These are phyloP conservation scores for Nymphalis c-album DNA, from an alignment of 2,888 invertebrate genomes.

Conservation along the genomic window DNA sequence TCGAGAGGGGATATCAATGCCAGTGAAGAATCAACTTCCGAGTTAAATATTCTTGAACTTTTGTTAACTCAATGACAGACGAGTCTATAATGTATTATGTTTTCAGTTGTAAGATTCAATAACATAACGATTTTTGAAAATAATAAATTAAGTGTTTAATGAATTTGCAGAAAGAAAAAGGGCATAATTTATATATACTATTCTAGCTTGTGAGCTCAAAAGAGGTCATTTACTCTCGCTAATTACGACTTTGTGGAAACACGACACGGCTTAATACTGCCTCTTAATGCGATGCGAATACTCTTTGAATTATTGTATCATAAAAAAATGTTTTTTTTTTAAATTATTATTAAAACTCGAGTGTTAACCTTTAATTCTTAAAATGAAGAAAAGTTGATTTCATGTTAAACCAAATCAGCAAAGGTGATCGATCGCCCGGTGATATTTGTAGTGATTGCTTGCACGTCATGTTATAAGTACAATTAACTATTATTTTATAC, in stretches of 20 bases:
- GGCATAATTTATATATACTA: too few species aligned
- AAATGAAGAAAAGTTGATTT: constrained; percentile 8
- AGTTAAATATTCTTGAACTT: constrained; percentile 8
- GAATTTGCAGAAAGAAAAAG: too few species aligned
- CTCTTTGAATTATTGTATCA: too few species aligned
- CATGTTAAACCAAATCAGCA: constrained; percentile 10
- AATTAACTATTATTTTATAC: too few species aligned
- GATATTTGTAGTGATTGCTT: neutral
- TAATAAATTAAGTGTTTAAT: too few species aligned
- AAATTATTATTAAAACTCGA: too few species aligned
- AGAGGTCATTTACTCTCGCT: too few species aligned
- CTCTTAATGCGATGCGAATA: neutral
- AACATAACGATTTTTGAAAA: neutral
- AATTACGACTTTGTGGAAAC: too few species aligned
- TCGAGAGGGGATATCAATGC: neutral
- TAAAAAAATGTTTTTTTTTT: too few species aligned
- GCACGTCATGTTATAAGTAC: constrained; percentile 4
- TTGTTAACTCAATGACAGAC: constrained; percentile 1
- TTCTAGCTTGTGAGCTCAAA: too few species aligned
- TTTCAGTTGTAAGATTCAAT: neutral
- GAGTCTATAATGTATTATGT: neutral
- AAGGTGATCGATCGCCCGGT: constrained; percentile 20
- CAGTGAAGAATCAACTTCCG: constrained; percentile 6
- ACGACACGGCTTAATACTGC: neutral
- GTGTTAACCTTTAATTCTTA: too few species aligned